Evolutionary conservation across 2,113 vertebrate genomes (phyloP).

Genomic region (Nibea albiflora): DNA sequence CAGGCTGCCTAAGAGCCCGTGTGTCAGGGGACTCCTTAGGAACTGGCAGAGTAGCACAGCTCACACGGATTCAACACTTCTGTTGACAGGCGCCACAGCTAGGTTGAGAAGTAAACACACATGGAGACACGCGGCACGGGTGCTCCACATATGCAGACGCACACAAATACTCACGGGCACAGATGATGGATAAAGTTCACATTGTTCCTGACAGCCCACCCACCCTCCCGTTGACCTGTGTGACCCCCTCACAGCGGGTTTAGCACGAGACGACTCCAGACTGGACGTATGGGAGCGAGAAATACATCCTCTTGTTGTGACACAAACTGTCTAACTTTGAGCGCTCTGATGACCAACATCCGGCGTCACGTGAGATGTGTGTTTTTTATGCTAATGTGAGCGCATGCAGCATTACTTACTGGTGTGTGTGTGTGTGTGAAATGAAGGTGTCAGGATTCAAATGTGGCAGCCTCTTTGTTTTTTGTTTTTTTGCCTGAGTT

Average conservation of each 20-base stretch:
- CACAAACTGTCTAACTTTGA: conserved; percentile 18
- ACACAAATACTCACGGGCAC: not conserved
- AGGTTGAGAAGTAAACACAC: conserved; percentile 37
- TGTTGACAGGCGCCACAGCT: conserved; percentile 41
- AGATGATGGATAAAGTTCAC: conserved; percentile 67
- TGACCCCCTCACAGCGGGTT: conserved; percentile 42
- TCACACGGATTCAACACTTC: conserved; percentile 66
- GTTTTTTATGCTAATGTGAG: conserved; percentile 12
- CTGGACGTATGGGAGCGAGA: conserved; percentile 28
- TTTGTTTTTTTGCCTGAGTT: not conserved
- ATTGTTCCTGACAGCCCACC: conserved; percentile 62
- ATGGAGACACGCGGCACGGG: not conserved
- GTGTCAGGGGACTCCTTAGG: conserved; percentile 27
- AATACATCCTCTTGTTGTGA: conserved; percentile 18
- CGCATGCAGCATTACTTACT: conserved; percentile 19
- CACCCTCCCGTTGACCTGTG: conserved; percentile 32
- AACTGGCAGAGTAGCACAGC: conserved; percentile 44
- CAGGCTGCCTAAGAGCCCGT: conserved; percentile 57
- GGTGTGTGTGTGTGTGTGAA: not conserved
- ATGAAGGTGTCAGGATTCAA: conserved; percentile 21
- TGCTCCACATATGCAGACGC: not conserved
- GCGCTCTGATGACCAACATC: not conserved
- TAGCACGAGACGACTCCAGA: conserved; percentile 27
- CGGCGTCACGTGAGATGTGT: not conserved
- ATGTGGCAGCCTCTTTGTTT: not conserved